These are phyloP conservation scores for Naja naja DNA, from an alignment of 2,113 vertebrate genomes.

Conservation along the genomic window DNA sequence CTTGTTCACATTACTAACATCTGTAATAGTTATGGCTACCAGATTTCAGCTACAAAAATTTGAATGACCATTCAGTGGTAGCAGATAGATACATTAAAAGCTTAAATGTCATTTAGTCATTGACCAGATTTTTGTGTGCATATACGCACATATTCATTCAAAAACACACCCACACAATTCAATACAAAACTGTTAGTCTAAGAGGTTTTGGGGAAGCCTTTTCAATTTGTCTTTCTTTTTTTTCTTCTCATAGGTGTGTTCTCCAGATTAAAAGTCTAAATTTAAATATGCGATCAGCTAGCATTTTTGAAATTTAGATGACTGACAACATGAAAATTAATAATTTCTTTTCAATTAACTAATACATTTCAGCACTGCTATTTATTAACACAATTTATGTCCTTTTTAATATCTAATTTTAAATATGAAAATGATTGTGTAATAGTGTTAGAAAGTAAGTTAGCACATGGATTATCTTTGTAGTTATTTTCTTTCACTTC, in stretches of 20 bases:
- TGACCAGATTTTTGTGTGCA: neutral
- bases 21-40: neutral
- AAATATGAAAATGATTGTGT: neutral
- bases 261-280: conserved; percentile 53
- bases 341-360: conserved; percentile 2
- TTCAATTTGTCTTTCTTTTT: conserved; percentile 13
- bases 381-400: neutral
- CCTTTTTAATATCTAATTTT: neutral
- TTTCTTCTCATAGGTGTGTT: conserved; percentile 38
- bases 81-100: neutral
- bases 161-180: neutral
- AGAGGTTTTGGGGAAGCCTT: conserved; percentile 17
- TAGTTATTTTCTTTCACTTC: neutral
- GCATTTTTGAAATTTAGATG: conserved; percentile 43
- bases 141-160: neutral
- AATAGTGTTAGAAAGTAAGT: neutral
- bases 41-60: neutral
- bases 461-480: neutral
- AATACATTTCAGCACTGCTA: conserved; percentile 16
- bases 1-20: conserved; percentile 19
- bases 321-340: conserved; percentile 34
- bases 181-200: neutral
- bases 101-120: neutral
- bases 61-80: neutral
- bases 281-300: conserved; percentile 57